Conservation (phyloP, 2,797 vertebrate genomes). For the Gymnothorax javanicus region DNA sequence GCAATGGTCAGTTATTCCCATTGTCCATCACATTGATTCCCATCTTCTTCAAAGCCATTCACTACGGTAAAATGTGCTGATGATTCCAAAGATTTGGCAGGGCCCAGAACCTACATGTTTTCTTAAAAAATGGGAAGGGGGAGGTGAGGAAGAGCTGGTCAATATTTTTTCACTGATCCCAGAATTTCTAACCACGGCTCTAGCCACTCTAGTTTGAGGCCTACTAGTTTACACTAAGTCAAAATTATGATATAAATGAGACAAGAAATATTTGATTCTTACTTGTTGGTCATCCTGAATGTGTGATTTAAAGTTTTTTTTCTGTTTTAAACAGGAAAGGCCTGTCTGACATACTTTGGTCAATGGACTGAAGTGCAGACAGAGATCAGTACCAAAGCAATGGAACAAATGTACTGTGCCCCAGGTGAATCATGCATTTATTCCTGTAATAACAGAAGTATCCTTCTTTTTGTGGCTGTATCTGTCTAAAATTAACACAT, state of each 20-base stretch:
- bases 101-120: too few species aligned
- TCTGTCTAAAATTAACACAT: not conserved
- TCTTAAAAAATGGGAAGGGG: too few species aligned
- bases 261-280: not conserved
- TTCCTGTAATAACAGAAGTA: not conserved
- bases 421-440: slow-evolving; percentile 78
- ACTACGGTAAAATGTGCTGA: too few species aligned
- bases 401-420: slow-evolving; percentile 89
- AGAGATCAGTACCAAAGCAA: slow-evolving; percentile 78
- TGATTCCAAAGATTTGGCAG: too few species aligned
- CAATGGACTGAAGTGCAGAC: slow-evolving; percentile 97
- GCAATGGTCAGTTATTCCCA: slow-evolving; percentile 74
- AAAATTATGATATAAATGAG: not conserved
- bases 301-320: slow-evolving; percentile 20
- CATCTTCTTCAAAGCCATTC: too few species aligned
- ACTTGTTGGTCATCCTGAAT: not conserved
- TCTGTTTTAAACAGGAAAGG: slow-evolving; percentile 76
- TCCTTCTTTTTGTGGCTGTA: slow-evolving; percentile 57
- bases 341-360: slow-evolving; percentile 92
- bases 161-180: too few species aligned
- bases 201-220: too few species aligned
- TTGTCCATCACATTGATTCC: not conserved
- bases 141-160: too few species aligned
- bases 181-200: too few species aligned
- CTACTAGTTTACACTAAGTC: not conserved